These are phyloP conservation scores for Muscina levida DNA, from an alignment of 2,888 invertebrate genomes.

Conservation along the genomic window DNA sequence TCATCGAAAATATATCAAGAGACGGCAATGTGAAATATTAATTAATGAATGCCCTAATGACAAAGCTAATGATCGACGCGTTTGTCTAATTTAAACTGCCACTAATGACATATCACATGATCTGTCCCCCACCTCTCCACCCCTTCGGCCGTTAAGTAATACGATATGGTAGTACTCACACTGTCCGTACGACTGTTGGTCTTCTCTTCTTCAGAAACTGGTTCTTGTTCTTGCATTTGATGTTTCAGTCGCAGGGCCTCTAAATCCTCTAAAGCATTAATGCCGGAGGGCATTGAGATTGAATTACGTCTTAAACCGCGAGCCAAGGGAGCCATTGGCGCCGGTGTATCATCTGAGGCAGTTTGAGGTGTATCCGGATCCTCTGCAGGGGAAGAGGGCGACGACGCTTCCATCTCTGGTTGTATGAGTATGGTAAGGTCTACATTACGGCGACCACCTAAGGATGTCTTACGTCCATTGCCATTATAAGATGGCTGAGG, in stretches of 20 bases:
- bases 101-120: conserved; percentile 7
- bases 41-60: not conserved
- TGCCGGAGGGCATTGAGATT: conserved; percentile 86
- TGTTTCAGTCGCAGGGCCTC: conserved; percentile 82
- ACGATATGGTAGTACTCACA: conserved; percentile 71
- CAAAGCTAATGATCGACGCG: not conserved
- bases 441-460: conserved; percentile 40
- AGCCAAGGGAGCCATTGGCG: conserved; percentile 31
- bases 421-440: conserved; percentile 31
- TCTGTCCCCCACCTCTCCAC: too few relatives aligned
- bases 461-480: conserved; percentile 35
- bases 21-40: too few relatives aligned
- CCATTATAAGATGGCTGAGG: too few relatives aligned
- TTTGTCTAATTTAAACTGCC: not conserved
- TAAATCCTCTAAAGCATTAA: conserved; percentile 84
- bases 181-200: conserved; percentile 70
- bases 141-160: too few relatives aligned
- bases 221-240: conserved; percentile 74
- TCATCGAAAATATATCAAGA: too few relatives aligned
- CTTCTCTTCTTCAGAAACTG: conserved; percentile 72
- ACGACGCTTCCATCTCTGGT: not conserved
- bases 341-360: conserved; percentile 44
- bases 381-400: not conserved
- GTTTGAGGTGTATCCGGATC: conserved; percentile 25
- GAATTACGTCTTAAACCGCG: conserved; percentile 84